These are phyloP conservation scores for Arvicanthis niloticus DNA, from an alignment of 2,113 vertebrate genomes.

Conservation along the genomic window DNA sequence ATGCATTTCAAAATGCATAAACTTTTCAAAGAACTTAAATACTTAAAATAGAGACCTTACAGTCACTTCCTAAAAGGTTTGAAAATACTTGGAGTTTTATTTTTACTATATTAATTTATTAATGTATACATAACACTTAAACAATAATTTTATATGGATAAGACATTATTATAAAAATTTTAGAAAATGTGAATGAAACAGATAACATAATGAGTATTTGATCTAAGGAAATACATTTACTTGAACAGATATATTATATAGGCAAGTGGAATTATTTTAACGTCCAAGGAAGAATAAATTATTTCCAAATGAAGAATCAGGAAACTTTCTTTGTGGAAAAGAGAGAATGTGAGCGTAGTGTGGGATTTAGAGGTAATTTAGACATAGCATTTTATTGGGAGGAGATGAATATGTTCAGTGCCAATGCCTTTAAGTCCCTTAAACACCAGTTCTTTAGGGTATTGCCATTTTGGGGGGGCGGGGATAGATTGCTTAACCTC, in stretches of 20 bases:
- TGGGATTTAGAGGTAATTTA: neutral
- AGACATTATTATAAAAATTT: neutral
- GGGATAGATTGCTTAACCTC: neutral
- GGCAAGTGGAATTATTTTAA: constrained; percentile 26
- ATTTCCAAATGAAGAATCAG: neutral
- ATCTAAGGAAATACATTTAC: neutral
- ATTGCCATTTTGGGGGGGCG: no score
- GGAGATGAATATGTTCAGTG: neutral
- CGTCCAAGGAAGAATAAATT: constrained; percentile 24
- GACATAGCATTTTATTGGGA: neutral
- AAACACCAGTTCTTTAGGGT: neutral
- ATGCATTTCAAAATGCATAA: neutral
- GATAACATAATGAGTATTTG: neutral
- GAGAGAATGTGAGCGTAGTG: neutral
- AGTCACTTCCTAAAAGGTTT: constrained; percentile 21
- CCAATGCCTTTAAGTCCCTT: neutral
- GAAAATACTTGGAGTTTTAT: constrained; percentile 22
- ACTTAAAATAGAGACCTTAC: constrained; percentile 35
- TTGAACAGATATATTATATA: neutral
- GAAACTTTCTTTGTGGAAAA: constrained; percentile 43
- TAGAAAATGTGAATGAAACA: neutral
- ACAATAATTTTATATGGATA: neutral
- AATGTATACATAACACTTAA: neutral
- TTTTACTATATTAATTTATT: constrained; percentile 8
- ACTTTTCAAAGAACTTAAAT: constrained; percentile 1